Evolutionary conservation across 2,797 vertebrate genomes (phyloP), one percentile per base, ranked within the genome.

Genomic region (Megalops cyprinoides): DNA sequence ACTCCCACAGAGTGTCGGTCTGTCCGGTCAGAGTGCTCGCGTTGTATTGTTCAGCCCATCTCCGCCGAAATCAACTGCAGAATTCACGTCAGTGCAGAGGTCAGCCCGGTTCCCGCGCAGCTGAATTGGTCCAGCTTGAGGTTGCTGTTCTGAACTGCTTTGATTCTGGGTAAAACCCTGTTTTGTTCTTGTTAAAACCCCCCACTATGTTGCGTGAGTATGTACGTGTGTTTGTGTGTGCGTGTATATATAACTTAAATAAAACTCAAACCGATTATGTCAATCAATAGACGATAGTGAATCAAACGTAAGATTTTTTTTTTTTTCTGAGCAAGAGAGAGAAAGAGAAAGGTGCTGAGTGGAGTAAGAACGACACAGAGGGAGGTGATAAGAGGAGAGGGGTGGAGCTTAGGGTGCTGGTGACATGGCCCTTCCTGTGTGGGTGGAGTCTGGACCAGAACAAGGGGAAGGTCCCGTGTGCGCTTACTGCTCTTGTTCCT

Each of bases 131-230:
- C 80, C 89, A 78, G 85, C 84, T 23, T 82, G 77, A 85, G 84
- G 82, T 8, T 6, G 76, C 71, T 46, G 82, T 84, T 78, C 81
- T 53, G 37, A 76, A 73, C 86, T 85, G 85, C 85, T 89, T 18
- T 88, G 87, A 89, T 90, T 88, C 84, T 91, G 88, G 88, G 85
- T 91, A 84, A 92, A 90, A 84, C 84, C 58, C 69, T 20, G 39
- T 84, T 85, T 87, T 87, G 53, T 39, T 80, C 4, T 51, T 74
- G 82, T 15, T 84, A 60, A 51, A 25, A 39, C 65, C 67, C 62
- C 23, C 62, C 25, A 1, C 18, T 71, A 23, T 44, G 67, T 71
- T 23, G 12, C 77, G 34, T 74, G 69, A 14, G 74, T 55, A 49
- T 89, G 86, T 85, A 83, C 86, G 89, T 83, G 76, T 85, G 81